These are phyloP conservation scores for Scytalopus superciliaris DNA, from an alignment of 2,113 vertebrate species.

Conservation along the genomic window DNA sequence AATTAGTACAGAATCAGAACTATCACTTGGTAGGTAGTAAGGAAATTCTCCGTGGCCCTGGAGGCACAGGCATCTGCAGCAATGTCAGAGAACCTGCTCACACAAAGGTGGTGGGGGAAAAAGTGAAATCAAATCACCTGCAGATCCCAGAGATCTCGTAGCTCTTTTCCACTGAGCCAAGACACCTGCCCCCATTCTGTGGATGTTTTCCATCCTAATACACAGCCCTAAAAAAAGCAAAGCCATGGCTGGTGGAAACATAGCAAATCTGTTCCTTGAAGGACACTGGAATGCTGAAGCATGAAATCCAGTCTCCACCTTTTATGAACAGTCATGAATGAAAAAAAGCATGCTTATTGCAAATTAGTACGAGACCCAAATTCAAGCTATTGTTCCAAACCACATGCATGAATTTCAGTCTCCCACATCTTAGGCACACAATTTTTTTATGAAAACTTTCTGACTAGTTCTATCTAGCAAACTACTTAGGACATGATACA, in stretches of 20 bases:
- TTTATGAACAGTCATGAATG: background rate
- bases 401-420: accelerated
- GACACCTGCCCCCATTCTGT: background rate
- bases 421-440: accelerated
- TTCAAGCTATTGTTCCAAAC: background rate
- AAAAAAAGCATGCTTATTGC: background rate
- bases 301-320: background rate
- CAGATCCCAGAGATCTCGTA: background rate
- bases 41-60: background rate
- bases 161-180: background rate
- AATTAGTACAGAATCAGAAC: background rate
- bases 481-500: background rate
- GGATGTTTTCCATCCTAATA: background rate
- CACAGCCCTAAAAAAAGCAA: background rate
- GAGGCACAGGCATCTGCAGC: background rate
- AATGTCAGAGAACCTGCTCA: background rate
- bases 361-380: no score
- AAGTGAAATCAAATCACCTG: background rate
- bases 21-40: background rate
- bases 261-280: background rate
- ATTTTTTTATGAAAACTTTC: background rate
- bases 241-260: background rate
- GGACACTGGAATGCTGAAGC: background rate
- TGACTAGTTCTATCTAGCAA: background rate
- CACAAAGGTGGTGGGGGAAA: background rate